phyloP scores from a whole-genome alignment of 2,888 invertebrate genomes.

The Calameuta pallipes region DNA sequence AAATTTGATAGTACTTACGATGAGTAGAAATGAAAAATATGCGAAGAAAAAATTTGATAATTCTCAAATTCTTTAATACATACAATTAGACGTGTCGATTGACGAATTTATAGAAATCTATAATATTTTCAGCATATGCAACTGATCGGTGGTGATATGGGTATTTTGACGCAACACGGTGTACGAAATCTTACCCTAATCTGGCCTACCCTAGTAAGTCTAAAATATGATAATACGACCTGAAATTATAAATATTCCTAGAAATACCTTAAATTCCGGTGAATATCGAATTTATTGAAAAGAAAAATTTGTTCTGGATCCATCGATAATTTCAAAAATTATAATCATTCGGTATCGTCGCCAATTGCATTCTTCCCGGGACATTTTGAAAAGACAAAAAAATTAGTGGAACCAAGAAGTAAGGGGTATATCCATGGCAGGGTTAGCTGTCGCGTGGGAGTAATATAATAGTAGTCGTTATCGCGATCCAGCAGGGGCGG shows the following conservation, averaged over 20 bases:
- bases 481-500: constrained; percentile 56
- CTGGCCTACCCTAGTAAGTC: constrained; percentile 38
- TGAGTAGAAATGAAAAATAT: neutral
- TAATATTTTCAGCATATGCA: constrained; percentile 34
- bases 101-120: neutral
- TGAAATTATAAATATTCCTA: neutral
- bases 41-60: neutral
- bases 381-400: neutral
- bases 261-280: neutral
- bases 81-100: neutral
- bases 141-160: constrained; percentile 38
- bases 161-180: constrained; percentile 23
- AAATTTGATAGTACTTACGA: neutral
- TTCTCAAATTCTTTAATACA: neutral
- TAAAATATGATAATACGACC: neutral
- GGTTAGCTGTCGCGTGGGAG: constrained; percentile 50
- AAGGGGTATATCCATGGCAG: constrained; percentile 4
- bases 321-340: neutral
- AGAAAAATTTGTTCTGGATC: no score
- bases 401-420: neutral
- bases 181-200: constrained; percentile 34
- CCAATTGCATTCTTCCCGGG: neutral
- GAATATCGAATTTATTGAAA: neutral
- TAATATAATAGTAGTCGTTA: constrained; percentile 57
- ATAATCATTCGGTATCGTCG: neutral